Percentiles rank a stretch among this genome's conserved stretches.
These are phyloP conservation scores for Lycocorax pyrrhopterus DNA, from an alignment of 2,113 vertebrate species.

Conservation along the genomic window DNA sequence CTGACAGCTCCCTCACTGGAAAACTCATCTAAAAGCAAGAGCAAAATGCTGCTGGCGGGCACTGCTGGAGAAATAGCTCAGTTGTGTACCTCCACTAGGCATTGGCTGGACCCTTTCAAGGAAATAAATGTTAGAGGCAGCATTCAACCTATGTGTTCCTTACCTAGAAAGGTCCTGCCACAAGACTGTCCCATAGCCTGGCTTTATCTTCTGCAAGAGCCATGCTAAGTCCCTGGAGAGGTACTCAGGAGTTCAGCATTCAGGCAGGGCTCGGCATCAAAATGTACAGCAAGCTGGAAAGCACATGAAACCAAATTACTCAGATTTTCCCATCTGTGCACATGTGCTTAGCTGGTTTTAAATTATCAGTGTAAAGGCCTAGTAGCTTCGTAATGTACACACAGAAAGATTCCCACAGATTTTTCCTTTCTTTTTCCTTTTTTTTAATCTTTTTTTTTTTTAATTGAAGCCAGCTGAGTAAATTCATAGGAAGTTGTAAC, in stretches of 20 bases:
- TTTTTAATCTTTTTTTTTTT: neutral
- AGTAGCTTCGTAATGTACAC: conserved; percentile 66
- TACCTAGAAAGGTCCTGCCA: neutral
- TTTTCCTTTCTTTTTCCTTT: neutral
- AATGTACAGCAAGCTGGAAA: conserved; percentile 25
- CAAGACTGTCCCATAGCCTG: neutral
- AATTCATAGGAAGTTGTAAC: conserved; percentile 68
- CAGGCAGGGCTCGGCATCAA: neutral
- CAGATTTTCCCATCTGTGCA: conserved; percentile 66
- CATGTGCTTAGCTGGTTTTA: conserved; percentile 69
- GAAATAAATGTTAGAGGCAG: neutral
- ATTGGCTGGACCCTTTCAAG: neutral
- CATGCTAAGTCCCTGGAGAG: neutral
- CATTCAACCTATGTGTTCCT: neutral
- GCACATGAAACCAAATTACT: conserved; percentile 56
- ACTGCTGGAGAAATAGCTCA: neutral
- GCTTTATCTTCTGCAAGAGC: neutral
- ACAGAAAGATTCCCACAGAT: conserved; percentile 73
- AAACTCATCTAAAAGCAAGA: neutral
- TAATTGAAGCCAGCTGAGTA: conserved; percentile 74
- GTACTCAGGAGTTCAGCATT: neutral
- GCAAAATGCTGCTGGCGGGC: neutral
- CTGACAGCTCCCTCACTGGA: neutral
- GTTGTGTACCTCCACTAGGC: neutral
- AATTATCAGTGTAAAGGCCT: conserved; percentile 69